Evolutionary conservation across 2,888 invertebrate genomes (phyloP).

Genomic region (Nemoura dubitans): DNA sequence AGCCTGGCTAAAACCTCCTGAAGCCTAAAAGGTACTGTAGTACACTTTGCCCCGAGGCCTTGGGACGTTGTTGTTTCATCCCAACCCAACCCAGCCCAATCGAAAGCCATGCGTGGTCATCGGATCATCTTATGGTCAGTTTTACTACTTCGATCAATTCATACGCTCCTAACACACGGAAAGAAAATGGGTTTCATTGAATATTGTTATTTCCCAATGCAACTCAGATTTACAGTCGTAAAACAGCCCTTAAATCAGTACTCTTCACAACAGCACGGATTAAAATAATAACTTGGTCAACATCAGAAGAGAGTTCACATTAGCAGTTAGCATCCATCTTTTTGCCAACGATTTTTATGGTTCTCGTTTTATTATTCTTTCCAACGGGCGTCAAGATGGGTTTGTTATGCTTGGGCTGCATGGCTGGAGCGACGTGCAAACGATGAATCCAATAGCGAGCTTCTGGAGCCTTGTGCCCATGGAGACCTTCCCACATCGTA

Average conservation of each 20-base stretch:
- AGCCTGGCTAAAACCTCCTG: neutral
- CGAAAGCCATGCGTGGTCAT: neutral
- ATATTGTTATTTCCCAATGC: too few relatives aligned
- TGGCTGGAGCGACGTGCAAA: neutral
- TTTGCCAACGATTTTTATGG: neutral
- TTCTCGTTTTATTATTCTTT: neutral
- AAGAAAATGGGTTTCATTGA: too few relatives aligned
- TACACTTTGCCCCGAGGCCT: neutral
- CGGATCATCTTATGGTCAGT: neutral
- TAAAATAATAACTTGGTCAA: neutral
- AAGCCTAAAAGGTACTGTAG: neutral
- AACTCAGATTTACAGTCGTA: too few relatives aligned
- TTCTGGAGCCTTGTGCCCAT: neutral
- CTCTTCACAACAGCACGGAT: neutral
- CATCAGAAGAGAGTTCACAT: neutral
- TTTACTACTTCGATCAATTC: neutral
- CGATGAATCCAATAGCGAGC: neutral
- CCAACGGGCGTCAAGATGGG: neutral
- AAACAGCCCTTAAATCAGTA: neutral
- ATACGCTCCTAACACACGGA: too few relatives aligned
- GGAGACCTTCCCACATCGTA: slow-evolving; percentile 7
- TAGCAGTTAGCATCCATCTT: neutral
- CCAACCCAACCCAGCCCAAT: neutral
- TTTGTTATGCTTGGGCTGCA: neutral
- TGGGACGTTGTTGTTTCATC: neutral